These are phyloP conservation scores for Oceanodroma tethys DNA, from an alignment of 2,113 vertebrate species.

Conservation along the genomic window DNA sequence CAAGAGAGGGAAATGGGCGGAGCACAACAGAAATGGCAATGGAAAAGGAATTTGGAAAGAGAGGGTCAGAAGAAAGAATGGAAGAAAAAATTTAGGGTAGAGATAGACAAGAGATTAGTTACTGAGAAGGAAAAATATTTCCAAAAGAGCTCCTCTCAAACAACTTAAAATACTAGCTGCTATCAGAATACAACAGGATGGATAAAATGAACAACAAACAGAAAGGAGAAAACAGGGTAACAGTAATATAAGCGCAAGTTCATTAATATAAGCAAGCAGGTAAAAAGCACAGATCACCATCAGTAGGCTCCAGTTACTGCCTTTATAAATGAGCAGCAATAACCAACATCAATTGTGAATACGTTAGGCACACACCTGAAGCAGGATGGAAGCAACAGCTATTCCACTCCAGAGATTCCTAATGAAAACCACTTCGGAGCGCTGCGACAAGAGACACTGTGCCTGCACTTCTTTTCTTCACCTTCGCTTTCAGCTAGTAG, in stretches of 20 bases:
- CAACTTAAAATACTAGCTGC: not conserved
- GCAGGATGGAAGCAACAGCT: not conserved
- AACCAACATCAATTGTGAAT: not conserved
- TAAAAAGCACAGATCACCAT: not conserved
- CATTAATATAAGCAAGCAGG: not conserved
- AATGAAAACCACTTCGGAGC: not conserved
- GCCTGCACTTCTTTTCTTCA: not conserved
- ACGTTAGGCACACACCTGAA: not conserved
- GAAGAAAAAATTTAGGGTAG: not conserved
- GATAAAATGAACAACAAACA: not conserved
- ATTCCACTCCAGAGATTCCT: not conserved
- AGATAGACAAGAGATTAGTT: not conserved
- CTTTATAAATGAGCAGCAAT: not conserved
- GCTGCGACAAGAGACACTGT: rapidly evolving
- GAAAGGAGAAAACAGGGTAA: not conserved
- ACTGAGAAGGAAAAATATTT: not conserved
- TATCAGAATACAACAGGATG: not conserved
- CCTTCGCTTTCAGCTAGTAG: not conserved
- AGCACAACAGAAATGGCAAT: not conserved
- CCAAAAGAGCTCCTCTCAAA: not conserved
- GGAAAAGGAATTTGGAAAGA: not conserved
- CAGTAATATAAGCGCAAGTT: not conserved
- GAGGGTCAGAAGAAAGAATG: not conserved
- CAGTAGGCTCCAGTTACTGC: not conserved
- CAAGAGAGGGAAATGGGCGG: not conserved